Percentiles rank a stretch among this genome's conserved stretches.
Evolutionary conservation across 2,113 vertebrate species (phyloP).

Genomic region (rat (Rattus norvegicus)): GRCr8 NC_086024.1:76913001-76913500

Average conservation of each 20-base stretch:
- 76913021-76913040: no score
- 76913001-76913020: slow-evolving; percentile 78
- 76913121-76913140: slow-evolving; percentile 82
- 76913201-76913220: slow-evolving; percentile 91
- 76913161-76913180: slow-evolving; percentile 88
- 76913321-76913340: slow-evolving; percentile 95
- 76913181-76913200: slow-evolving; percentile 91
- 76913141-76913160: slow-evolving; percentile 83
- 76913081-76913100: slow-evolving; percentile 77
- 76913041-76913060: no score
- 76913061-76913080: slow-evolving; percentile 70
- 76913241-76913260: slow-evolving; percentile 92
- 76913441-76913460: slow-evolving; percentile 90
- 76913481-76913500: slow-evolving; percentile 88
- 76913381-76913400: slow-evolving; percentile 91
- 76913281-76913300: slow-evolving; percentile 93
- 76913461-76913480: slow-evolving; percentile 86
- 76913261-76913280: slow-evolving; percentile 96
- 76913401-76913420: slow-evolving; percentile 90
- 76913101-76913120: slow-evolving; percentile 78
- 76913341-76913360: slow-evolving; percentile 93
- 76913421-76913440: slow-evolving; percentile 91
- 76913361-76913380: slow-evolving; percentile 90
- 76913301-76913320: slow-evolving; percentile 95
- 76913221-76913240: slow-evolving; percentile 89